Evolutionary conservation across 2,113 vertebrate genomes (phyloP).

Genomic region (Cyprinodon variegatus): DNA sequence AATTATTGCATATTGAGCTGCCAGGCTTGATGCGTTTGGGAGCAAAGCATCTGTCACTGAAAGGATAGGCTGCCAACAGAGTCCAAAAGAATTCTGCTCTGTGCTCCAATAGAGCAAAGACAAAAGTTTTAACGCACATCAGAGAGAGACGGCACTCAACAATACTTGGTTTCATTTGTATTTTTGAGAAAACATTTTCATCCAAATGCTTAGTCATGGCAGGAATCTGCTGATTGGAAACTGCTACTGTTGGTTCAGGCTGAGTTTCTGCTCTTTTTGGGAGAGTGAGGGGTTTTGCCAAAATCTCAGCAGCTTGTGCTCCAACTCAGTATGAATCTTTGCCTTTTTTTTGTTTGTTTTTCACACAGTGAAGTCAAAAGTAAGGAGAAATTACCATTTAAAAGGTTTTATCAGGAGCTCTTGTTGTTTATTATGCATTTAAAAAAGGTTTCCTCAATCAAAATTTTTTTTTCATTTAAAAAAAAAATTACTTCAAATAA

Average conservation of each 20-base stretch:
- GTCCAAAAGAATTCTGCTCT: conserved; percentile 22
- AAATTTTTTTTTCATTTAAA: too few relatives aligned
- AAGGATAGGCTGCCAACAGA: conserved; percentile 37
- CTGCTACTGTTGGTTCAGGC: conserved; percentile 26
- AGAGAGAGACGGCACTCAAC: conserved; percentile 14
- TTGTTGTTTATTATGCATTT: background rate
- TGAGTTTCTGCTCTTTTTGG: conserved; percentile 27
- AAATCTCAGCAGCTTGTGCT: conserved; percentile 8
- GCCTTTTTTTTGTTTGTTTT: conserved; percentile 13
- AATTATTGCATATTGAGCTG: conserved; percentile 50
- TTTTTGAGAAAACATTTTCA: conserved; percentile 1
- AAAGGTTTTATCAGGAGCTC: background rate
- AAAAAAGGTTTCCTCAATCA: too few relatives aligned
- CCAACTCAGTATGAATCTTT: conserved; percentile 9
- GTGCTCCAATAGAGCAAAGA: background rate
- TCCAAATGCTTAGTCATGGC: conserved; percentile 25
- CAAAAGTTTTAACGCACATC: conserved; percentile 1
- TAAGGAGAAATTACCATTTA: background rate
- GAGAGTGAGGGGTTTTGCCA: conserved; percentile 20
- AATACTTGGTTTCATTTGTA: conserved; percentile 13
- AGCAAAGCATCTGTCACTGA: conserved; percentile 57
- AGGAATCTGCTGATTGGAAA: conserved; percentile 12
- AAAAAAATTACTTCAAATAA: too few relatives aligned
- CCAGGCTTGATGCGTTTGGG: conserved; percentile 45
- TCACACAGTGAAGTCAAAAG: conserved; percentile 11